Evolutionary conservation across 2,888 invertebrate genomes (phyloP), one percentile per base, ranked within the genome.

Genomic region (Catocala fraxini): DNA sequence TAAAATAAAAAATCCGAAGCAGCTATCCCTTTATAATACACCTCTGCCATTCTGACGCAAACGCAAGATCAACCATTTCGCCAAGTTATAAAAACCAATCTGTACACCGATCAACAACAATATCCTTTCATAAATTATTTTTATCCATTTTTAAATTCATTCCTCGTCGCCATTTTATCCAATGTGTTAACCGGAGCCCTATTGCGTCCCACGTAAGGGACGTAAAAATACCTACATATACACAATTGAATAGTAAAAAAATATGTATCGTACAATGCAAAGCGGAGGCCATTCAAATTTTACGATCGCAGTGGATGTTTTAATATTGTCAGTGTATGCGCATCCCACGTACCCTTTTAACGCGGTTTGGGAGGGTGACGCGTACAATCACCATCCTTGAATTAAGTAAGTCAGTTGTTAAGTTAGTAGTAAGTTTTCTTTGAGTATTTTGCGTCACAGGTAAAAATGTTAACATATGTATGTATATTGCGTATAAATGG

Each of bases 281-380:
- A 73, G 65, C 63, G 66, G 64, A 56, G 71, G 70, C 75, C 75
- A 80, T 81, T 80, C 75, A 79, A 80, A 79, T 81, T 81, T 80
- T 79, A 81, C 77, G 81, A 80, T 49, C 79, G 51, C 65, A 55
- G 45, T 56, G 68, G 68, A 68, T 73, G 58, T 65, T 64, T 72
- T 80, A 79, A 80, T 79, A 77, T 63, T 66, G 80, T 70, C 75
- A 65, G 67, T 68, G 78, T 75, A 75, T 79, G 81, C 80, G 81
- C 80, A 81, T 80, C 77, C 64, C 69, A 63, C 54, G 59, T 59
- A 55, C 77, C 66, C 48, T 59, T 75, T 75, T 75, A 80, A 69
- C 69, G 56, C 51, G 63, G 35, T 53, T 15, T 15, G 15, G 46
- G 39, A 51, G 56, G 67, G 62, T 57, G 51, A 52, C 3, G 48